Evolutionary conservation across 1,140 invertebrate species (phyloP), one percentile per base, ranked within the genome.

Genomic region (Drosophila baimaii): DNA sequence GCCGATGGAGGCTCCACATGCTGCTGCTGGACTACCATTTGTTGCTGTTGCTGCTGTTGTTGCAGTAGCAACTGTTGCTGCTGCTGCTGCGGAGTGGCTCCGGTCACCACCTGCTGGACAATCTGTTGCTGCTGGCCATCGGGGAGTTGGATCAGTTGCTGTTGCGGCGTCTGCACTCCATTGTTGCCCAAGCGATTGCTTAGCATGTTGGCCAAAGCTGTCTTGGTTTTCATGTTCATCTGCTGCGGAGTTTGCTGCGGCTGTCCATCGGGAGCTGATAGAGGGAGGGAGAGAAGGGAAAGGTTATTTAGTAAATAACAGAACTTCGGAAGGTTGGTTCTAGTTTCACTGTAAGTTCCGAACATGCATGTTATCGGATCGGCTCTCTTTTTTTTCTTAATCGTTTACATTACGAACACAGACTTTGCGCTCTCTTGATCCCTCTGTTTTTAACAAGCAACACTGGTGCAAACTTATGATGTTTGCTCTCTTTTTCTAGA

Each of bases 171-270:
- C 70, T 85, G 82, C 1, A 71, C 79, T 17, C 91, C 84, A 75
- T 94, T 92, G 37, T 94, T 94, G 91, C 97, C 96, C 33, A 98
- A 93, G 44, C 98, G 94, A 89, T 95, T 98, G 78, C 96, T 98
- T 47, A 99, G 93, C 95, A 99, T 97, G 92, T 98, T 98, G 8
- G 98, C 98, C 21, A 99, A 92, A 0, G 98, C 98, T 2, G 98
- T 98, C 93, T 99, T 99, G 7, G 98, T 98, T 92, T 98, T 98
- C 0, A 97, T 95, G 90, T 97, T 98, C 33, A 98, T 92, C 54
- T 91, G 92, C 65, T 92, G 92, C 21, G 84, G 90, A 6, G 85
- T 80, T 56, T 92, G 91, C 56, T 86, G 84, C 21, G 76, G 62
- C 54, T 93, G 93, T 17, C 83, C 81, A 72, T 90, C 91, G 9